Evolutionary conservation across 2,113 vertebrate species (phyloP).

Genomic region (Puffinus mauretanicus): DNA sequence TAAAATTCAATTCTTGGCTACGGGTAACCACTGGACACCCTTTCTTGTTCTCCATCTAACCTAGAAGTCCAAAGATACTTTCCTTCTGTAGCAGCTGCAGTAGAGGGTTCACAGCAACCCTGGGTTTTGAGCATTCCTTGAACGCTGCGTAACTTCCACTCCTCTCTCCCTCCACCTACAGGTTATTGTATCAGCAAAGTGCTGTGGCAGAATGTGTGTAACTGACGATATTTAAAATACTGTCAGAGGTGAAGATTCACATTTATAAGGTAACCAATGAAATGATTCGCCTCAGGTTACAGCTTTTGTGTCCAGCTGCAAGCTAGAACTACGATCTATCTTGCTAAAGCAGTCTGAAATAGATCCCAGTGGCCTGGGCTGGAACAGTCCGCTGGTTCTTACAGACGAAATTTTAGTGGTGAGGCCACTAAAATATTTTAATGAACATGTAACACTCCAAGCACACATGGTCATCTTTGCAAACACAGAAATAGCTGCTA

Average conservation of each 20-base stretch:
- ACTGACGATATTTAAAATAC: neutral
- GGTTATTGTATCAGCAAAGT: neutral
- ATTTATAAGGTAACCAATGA: neutral
- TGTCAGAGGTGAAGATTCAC: neutral
- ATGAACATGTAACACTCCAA: conserved; percentile 13
- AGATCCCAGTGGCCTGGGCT: neutral
- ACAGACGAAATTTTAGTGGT: neutral
- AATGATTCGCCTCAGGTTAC: neutral
- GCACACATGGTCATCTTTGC: conserved; percentile 21
- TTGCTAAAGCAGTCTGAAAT: neutral
- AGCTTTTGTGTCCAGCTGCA: neutral
- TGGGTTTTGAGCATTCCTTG: neutral
- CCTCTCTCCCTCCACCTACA: neutral
- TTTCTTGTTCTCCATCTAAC: neutral
- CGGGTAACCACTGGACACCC: neutral
- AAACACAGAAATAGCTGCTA: conserved; percentile 68
- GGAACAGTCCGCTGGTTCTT: neutral
- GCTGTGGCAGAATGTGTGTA: neutral
- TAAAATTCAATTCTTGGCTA: neutral
- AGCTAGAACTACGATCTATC: neutral
- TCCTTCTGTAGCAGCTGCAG: neutral
- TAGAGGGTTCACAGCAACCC: neutral
- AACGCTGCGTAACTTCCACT: neutral
- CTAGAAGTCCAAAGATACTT: neutral
- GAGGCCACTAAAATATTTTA: conserved; percentile 35